Base-by-base conservation (phyloP, 92 coral and sea anemone species). In the Zoanthus gigantus region DNA sequence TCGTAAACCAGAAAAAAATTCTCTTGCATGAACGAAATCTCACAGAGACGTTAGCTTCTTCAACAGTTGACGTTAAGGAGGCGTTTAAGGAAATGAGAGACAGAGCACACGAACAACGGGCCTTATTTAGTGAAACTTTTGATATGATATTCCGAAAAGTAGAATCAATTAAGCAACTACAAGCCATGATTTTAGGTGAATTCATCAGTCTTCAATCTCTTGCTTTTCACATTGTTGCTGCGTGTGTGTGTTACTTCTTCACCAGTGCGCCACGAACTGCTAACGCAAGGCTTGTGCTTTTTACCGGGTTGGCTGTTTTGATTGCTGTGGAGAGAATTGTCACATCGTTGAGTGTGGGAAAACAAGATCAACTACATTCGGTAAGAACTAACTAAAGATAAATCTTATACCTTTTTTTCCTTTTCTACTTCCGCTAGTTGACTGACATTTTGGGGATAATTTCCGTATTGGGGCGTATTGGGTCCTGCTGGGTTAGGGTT, bases 181-280 rank as follows among this genome's bases (percentile, higher is more conserved):
- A 97, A 83, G 90, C 99, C 2, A 95, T 97, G 99, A 88, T 97
- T 71, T 87, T 97, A 82, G 99, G 99, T 57, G 99, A 97, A 87
- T 97, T 97, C 61, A 97, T 97, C 83, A 95, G 96, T 32, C 86
- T 97, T 65, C 99, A 97, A 84, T 95, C 99, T 29, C 91, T 97
- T 23, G 98, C 98, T 47, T 97, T 97, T 78, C 95, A 97, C 69
- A 90, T 97, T 52, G 96, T 94, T 7, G 94, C 99, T 0, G 90
- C 94, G 1, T 92, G 96, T 83, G 94, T 93, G 10, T 95, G 98
- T 69, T 97, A 97, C 89, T 89, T 97, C 83, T 79, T 97, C 53
- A 95, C 99, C 30, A 97, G 99, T 65, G 88, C 98, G 14, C 99
- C 99, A 3, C 92, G 99, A 17, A 97, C 99, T 44, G 95, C 98